phyloP scores from a whole-genome alignment of 2,797 vertebrate genomes.

The Catharus ustulatus region DNA sequence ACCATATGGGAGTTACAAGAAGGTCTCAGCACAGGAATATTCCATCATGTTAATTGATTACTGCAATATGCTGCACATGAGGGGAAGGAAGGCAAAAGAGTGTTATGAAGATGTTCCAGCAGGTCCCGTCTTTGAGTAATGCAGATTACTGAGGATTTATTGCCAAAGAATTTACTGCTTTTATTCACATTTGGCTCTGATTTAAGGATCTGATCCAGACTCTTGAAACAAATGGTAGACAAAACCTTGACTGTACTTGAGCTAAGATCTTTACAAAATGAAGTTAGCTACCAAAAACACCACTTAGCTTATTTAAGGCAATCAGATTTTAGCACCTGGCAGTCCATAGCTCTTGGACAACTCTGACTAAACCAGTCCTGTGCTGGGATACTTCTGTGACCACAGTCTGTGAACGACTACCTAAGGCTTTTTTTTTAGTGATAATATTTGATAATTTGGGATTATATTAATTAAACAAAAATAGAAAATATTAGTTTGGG shows the following conservation, averaged over 20 bases:
- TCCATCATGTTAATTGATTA: constrained; percentile 65
- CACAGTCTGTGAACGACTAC: not conserved
- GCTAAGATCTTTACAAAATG: not conserved
- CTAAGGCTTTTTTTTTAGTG: not conserved
- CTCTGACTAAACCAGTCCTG: not conserved
- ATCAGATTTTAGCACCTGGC: not conserved
- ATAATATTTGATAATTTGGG: not conserved
- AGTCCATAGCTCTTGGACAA: not conserved
- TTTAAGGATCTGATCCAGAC: constrained; percentile 29
- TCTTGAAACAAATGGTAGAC: not conserved
- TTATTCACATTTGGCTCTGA: constrained; percentile 39
- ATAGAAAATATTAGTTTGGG: not conserved
- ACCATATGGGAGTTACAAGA: constrained; percentile 57
- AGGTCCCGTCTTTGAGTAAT: constrained; percentile 13
- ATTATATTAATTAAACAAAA: not conserved
- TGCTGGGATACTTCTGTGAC: not conserved
- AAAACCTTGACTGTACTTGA: constrained; percentile 33
- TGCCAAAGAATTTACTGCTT: constrained; percentile 33
- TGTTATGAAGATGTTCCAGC: constrained; percentile 51
- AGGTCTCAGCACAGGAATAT: constrained; percentile 33
- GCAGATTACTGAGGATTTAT: constrained; percentile 32
- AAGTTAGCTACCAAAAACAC: not conserved
- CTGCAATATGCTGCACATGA: constrained; percentile 56
- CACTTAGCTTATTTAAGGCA: not conserved
- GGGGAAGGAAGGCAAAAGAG: constrained; percentile 46